Evolutionary conservation across 2,888 invertebrate genomes (phyloP).

Genomic region (Stenodera caucasica): DNA sequence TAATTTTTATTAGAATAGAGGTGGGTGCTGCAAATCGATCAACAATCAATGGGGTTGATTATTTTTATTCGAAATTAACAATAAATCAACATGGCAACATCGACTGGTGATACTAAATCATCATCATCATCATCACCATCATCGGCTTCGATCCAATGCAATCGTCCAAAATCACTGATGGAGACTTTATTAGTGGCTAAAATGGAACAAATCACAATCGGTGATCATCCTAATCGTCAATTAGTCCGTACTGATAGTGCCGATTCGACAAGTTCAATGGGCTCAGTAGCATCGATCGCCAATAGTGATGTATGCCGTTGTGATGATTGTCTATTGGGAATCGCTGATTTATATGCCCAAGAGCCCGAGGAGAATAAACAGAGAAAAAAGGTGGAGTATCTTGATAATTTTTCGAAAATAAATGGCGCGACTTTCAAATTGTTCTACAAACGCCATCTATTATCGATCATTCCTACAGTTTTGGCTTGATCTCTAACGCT

Average conservation of each 20-base stretch:
- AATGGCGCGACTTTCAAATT: neutral
- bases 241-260: slow-evolving; percentile 75
- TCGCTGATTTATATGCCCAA: slow-evolving; percentile 72
- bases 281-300: slow-evolving; percentile 68
- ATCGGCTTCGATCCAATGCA: slow-evolving; percentile 52
- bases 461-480: no score
- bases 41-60: no score
- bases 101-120: no score
- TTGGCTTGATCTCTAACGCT: neutral
- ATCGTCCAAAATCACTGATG: slow-evolving; percentile 76
- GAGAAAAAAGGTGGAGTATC: slow-evolving; percentile 63
- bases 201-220: slow-evolving; percentile 69
- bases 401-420: no score
- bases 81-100: neutral
- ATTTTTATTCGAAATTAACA: no score
- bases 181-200: slow-evolving; percentile 79
- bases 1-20: no score
- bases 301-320: slow-evolving; percentile 81
- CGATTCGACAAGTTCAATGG: slow-evolving; percentile 73
- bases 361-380: slow-evolving; percentile 45
- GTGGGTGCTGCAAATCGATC: neutral
- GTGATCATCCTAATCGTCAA: slow-evolving; percentile 52
- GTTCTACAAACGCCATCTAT: neutral
- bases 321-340: slow-evolving; percentile 81
- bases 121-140: neutral